Conservation (phyloP, 2,888 invertebrate genomes). For the Pyralis farinalis region DNA sequence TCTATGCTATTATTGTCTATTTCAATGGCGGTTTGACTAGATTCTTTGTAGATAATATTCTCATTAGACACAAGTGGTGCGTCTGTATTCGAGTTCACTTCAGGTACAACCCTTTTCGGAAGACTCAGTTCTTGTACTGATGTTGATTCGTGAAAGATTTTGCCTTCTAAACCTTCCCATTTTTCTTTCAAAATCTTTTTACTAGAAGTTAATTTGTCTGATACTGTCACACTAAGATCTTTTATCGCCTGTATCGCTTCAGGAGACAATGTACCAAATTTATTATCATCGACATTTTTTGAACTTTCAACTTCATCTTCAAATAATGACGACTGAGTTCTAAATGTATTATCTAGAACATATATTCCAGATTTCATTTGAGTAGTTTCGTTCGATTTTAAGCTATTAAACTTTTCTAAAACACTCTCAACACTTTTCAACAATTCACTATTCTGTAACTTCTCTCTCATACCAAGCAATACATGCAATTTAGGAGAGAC, state of each 20-base stretch:
- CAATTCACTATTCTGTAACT: constrained; percentile 57
- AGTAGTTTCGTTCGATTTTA: constrained; percentile 59
- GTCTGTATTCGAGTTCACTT: constrained; percentile 33
- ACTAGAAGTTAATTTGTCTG: constrained; percentile 73
- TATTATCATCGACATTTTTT: constrained; percentile 48
- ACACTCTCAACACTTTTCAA: constrained; percentile 61
- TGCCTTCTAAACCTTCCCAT: constrained; percentile 75
- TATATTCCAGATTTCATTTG: constrained; percentile 81
- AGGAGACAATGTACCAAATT: constrained; percentile 53
- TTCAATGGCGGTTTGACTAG: constrained; percentile 69
- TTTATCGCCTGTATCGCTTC: constrained; percentile 75
- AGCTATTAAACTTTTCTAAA: constrained; percentile 50
- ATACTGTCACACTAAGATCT: constrained; percentile 70
- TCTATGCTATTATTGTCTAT: constrained; percentile 52
- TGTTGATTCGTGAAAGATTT: constrained; percentile 61
- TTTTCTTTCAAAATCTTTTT: constrained; percentile 78
- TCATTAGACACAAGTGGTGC: constrained; percentile 31
- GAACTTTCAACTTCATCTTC: constrained; percentile 37
- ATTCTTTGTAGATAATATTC: constrained; percentile 67
- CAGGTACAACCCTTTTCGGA: constrained; percentile 32
- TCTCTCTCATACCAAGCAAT: constrained; percentile 72
- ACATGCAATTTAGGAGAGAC: constrained; percentile 76
- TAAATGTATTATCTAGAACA: constrained; percentile 72
- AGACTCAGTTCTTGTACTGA: constrained; percentile 28
- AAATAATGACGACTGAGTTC: constrained; percentile 48